Evolutionary conservation across 2,888 invertebrate genomes (phyloP).

Genomic region (Notocelia uddmanniana): DNA sequence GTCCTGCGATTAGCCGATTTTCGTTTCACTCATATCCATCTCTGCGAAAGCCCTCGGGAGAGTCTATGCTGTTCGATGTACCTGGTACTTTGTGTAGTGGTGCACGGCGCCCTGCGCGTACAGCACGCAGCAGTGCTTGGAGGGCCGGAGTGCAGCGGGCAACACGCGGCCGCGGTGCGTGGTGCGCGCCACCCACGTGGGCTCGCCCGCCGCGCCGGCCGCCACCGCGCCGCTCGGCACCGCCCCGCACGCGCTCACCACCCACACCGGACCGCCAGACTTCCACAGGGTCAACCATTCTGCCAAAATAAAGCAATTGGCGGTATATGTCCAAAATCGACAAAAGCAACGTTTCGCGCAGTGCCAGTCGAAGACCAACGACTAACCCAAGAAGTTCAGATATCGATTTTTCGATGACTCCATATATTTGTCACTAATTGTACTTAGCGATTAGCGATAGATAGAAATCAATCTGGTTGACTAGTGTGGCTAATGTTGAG

Average conservation of each 20-base stretch:
- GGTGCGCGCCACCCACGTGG: slow-evolving; percentile 74
- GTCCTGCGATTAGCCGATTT: too few species aligned
- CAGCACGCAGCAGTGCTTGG: slow-evolving; percentile 73
- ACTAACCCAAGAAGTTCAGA: too few species aligned
- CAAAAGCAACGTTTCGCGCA: too few species aligned
- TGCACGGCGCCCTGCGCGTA: slow-evolving; percentile 69
- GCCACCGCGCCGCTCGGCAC: slow-evolving; percentile 70
- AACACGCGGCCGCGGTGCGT: slow-evolving; percentile 72
- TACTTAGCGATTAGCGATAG: too few species aligned
- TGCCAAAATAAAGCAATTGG: slow-evolving; percentile 48
- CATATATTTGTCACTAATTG: too few species aligned
- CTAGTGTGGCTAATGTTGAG: too few species aligned
- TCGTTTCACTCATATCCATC: too few species aligned
- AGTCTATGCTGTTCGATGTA: slow-evolving; percentile 42
- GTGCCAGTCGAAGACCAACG: too few species aligned
- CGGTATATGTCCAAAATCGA: too few species aligned
- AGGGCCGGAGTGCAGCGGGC: slow-evolving; percentile 74
- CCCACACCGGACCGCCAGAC: slow-evolving; percentile 73
- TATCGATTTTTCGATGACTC: too few species aligned
- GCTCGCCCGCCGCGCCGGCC: slow-evolving; percentile 60
- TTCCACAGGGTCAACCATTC: slow-evolving; percentile 69
- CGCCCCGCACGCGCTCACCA: slow-evolving; percentile 76
- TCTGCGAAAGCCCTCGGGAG: too few species aligned
- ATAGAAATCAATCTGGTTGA: too few species aligned
- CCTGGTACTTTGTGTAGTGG: slow-evolving; percentile 76